Conservation (phyloP, 2,797 vertebrate species). For the Protonibea diacanthus region DNA sequence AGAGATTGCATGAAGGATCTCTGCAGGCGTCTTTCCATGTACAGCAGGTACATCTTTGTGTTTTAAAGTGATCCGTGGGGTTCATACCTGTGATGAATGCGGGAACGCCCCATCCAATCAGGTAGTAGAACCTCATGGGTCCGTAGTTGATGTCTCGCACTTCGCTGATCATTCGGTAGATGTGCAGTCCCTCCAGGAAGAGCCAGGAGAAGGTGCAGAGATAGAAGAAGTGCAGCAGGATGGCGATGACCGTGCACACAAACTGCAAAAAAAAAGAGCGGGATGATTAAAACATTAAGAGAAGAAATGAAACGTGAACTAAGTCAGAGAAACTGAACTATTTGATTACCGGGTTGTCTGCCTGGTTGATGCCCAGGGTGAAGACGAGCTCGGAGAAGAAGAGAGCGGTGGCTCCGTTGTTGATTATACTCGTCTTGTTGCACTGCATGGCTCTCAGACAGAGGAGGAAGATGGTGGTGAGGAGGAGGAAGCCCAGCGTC, state of each 20-base stretch:
- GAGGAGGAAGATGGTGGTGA: slow-evolving; percentile 90
- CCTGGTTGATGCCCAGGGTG: slow-evolving; percentile 95
- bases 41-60: not conserved
- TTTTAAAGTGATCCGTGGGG: not conserved
- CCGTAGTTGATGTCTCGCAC: slow-evolving; percentile 93
- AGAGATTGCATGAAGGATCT: not conserved
- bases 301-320: not conserved
- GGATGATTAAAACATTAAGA: not conserved
- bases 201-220: slow-evolving; percentile 96
- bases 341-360: slow-evolving; percentile 89
- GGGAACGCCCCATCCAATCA: slow-evolving; percentile 96
- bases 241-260: slow-evolving; percentile 95
- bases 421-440: slow-evolving; percentile 93
- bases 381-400: slow-evolving; percentile 93
- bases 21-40: not conserved
- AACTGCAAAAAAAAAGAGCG: slow-evolving; percentile 83
- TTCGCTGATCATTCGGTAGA: slow-evolving; percentile 94
- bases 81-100: slow-evolving; percentile 94
- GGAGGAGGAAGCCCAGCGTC: slow-evolving; percentile 90
- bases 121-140: slow-evolving; percentile 98
- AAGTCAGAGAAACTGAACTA: not conserved
- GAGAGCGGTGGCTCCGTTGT: slow-evolving; percentile 88
- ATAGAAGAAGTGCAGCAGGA: slow-evolving; percentile 97
- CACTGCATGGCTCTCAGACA: slow-evolving; percentile 86
- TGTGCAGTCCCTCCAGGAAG: slow-evolving; percentile 93